Conservation (phyloP, 2,113 vertebrate species). For the Maccullochella peelii region DNA sequence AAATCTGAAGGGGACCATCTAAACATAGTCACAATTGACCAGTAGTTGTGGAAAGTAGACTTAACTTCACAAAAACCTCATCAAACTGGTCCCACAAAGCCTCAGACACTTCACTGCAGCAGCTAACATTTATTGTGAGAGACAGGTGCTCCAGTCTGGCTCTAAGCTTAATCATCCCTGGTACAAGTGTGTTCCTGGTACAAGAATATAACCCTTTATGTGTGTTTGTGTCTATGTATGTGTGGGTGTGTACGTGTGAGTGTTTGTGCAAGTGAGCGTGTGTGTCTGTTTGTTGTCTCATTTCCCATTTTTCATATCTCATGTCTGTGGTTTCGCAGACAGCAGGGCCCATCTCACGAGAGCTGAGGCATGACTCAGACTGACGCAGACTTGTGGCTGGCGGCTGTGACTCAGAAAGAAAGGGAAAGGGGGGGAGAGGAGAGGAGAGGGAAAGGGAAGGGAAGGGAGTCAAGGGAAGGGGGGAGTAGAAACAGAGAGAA, state of each 20-base stretch:
- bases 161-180: slow-evolving; percentile 41
- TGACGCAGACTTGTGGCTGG: slow-evolving; percentile 79
- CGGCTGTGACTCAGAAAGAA: slow-evolving; percentile 79
- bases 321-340: slow-evolving; percentile 75
- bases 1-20: not conserved
- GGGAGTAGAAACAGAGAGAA: slow-evolving; percentile 25
- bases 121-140: slow-evolving; percentile 43
- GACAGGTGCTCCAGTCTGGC: slow-evolving; percentile 62
- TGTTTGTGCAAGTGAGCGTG: slow-evolving; percentile 38
- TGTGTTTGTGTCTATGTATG: slow-evolving; percentile 32
- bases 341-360: slow-evolving; percentile 78
- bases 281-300: slow-evolving; percentile 67
- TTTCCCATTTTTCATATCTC: slow-evolving; percentile 79
- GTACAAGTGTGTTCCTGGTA: slow-evolving; percentile 41
- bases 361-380: slow-evolving; percentile 80
- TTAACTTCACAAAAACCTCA: slow-evolving; percentile 20
- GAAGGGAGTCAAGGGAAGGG: slow-evolving; percentile 23
- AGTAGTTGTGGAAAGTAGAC: slow-evolving; percentile 18
- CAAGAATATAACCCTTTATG: slow-evolving; percentile 39
- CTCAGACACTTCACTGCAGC: slow-evolving; percentile 17
- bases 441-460: slow-evolving; percentile 28
- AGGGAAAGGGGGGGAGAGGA: slow-evolving; percentile 33
- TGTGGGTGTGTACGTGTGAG: not conserved
- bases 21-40: not conserved
- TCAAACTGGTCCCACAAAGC: slow-evolving; percentile 17